Base-by-base conservation (phyloP, 2,113 vertebrate genomes). In the Martes martes region DNA sequence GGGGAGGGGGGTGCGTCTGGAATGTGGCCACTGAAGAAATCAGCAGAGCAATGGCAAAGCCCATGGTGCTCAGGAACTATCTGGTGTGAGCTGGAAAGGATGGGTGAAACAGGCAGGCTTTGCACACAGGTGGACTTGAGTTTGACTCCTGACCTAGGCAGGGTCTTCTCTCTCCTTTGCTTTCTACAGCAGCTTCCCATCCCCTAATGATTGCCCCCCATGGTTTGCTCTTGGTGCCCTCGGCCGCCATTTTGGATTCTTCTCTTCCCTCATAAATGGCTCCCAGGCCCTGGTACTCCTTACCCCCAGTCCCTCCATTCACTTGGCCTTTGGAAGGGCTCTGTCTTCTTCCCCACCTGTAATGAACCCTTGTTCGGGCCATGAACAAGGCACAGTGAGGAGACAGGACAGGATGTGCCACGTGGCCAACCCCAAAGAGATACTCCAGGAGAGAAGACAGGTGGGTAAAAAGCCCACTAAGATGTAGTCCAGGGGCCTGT, bases 1-100 rank as follows among this genome's bases (percentile, higher is more conserved):
- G 10, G 14, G 4, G 67, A 65, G 45, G 42, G 42, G 21, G 11
- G 7, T 6, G 0, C 45, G 24, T 33, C 52, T 31, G 2, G 24
- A 11, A 4, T 6, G 5, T 19, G 50, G 42, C 45, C 33, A 5
- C 24, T 33, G 39, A 57, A 61, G 69, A 78, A 87, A 57, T n/a
- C 11, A 50, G 0, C 36, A 2, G 28, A 36, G 42, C 61, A 6
- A 31, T 39, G 31, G 74, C 0, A 0, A 45, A 4, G 26, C 5
- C 33, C 50, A 0, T 1, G 0, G 42, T 33, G 42, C 36, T 55
- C 10, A 2, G 14, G 42, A 63, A 6, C 5, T 6, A 13, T 7
- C 39, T 6, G 4, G 21, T 2, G 10, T 21, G 67, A 23, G 28
- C 67, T 15, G 42, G 19, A 24, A 24, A 31, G 1, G 7, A 11